Evolutionary conservation across 2,113 vertebrate genomes (phyloP), one percentile per base, ranked within the genome.

Genomic region (Urocolius indicus): DNA sequence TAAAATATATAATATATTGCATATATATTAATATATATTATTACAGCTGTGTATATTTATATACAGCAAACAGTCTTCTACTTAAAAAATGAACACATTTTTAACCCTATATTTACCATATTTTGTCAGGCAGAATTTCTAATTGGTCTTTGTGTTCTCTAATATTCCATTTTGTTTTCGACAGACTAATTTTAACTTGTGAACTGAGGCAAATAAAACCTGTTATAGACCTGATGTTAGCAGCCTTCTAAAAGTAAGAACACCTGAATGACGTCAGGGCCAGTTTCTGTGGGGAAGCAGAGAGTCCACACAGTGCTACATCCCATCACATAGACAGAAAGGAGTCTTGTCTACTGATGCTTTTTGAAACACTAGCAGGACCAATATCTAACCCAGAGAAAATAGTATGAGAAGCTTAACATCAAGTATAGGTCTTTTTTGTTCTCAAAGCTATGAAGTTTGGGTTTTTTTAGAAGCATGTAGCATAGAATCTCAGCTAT

Each of bases 341-440:
- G n/a, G 30, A 18, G 59, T 13, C 23, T 59, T 71, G 63, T 62
- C n/a, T 71, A 67, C 38, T 52, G 34, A 55, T 54, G 65, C 8
- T 71, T 91, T 95, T 79, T 46, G 8, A 87, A 93, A 91, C 71
- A 32, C 22, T 80, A 30, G 22, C n/a, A 90, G 30, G 34, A 76
- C 51, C 34, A 75, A 55, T 27, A 74, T 23, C 17, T 43, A 94
- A 84, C 19, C 16, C 72, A 86, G 57, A 80, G 46, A 80, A 90
- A 87, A 71, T 2, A 54, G 7, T 38, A 94, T 59, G 52, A 85
- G 26, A 77, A 57, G 34, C 55, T 94, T 77, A 91, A 77, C 24
- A 54, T 36, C 46, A 45, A 45, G 5, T 16, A 7, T 38, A 72
- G 18, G 6, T 85, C 57, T 55, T 32, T 61, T 94, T 76, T 67